Base-by-base conservation (phyloP, 2,888 invertebrate species). In the Tridacna gigas region DNA sequence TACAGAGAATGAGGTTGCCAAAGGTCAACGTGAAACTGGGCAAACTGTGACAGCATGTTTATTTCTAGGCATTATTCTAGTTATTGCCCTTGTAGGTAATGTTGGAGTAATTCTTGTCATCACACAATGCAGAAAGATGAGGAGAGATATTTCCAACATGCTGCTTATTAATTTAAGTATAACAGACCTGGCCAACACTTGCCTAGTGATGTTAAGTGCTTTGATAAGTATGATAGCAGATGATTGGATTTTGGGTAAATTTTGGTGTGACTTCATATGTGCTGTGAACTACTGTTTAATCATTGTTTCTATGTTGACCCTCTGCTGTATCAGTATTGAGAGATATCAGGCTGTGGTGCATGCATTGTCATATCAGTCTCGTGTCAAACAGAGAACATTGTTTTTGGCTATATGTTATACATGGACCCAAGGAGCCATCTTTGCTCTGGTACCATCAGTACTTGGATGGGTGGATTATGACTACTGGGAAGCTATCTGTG, bases 401-500 rank as follows among this genome's bases (percentile, higher is more conserved):
- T 60, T 80, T 5, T 0, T 86, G 0, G 82, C 91, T 48, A 91
- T 93, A 20, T 82, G 74, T 25, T 93, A 90, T 73, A 82, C 92
- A 0, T 94, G 94, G 94, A 66, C 92, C 12, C 94, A 94, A 77
- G 94, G 94, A 11, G n/a, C 92, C 2, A 82, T 80, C 9, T 93
- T 94, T 77, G 91, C 91, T 0, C 67, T 89, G n/a, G 89, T 90
- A 1, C 94, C 94, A 0, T 82, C 92, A 11, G 56, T 90, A 5
- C 67, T 86, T 11, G 74, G 86, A 51, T 94, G 94, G 94, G 88
- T 94, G 0, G 80, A 91, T n/a, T 94, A 92, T 80, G 94, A 94
- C 86, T 94, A 94, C 87, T 94, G 94, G 93, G 94, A 94, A 75
- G 91, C 90, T 7, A 89, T 93, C 18, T 94, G 94, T 86, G 94